Base-by-base conservation (phyloP, 2,113 vertebrate species). In the Phoxinus phoxinus region DNA sequence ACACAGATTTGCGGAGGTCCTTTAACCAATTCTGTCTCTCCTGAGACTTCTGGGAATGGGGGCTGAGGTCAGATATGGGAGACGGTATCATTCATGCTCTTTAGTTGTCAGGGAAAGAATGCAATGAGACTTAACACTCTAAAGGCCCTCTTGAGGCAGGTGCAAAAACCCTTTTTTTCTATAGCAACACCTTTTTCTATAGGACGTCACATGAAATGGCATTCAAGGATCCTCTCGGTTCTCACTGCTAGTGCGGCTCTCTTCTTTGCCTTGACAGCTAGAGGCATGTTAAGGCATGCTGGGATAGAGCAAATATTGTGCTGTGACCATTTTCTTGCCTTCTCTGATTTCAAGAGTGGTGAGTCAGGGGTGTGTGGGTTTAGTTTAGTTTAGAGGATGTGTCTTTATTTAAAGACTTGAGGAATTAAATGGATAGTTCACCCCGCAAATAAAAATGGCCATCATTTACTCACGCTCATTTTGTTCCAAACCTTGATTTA, bases 1-100 rank as follows among this genome's bases (percentile, higher is more conserved):
- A 91, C 90, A 88, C 76, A 90, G 92, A 93, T 94, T 94, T 92
- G 84, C 89, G 1, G 89, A 91, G 87, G 81, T 90, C 87, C 87
- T 91, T 88, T 86, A 86, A 86, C 87, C 88, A 87, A 67, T 63
- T 81, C 85, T 90, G 84, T 65, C 85, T 89, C 17, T 88, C 37
- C 48, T 65, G 86, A 87, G 85, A 81, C 84, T 85, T 81, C 81
- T 77, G 53, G 79, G 88, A 90, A 77, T 80, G 25, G 84, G 77
- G 88, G 67, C 84, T 81, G 81, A 85, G 88, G 48, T 78, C 86
- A 32, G 61, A 86, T 82, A 44, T 83, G 78, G 75, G 67, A 86
- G 76, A 82, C 61, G 46, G 75, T 79, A 77, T 77, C 72, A 32
- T 86, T 86, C 80, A 51, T 73, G 85, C 84, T 69, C 80, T 79